Evolutionary conservation across 1,140 invertebrate genomes (phyloP).

Genomic region (Eulimnadia texana): DNA sequence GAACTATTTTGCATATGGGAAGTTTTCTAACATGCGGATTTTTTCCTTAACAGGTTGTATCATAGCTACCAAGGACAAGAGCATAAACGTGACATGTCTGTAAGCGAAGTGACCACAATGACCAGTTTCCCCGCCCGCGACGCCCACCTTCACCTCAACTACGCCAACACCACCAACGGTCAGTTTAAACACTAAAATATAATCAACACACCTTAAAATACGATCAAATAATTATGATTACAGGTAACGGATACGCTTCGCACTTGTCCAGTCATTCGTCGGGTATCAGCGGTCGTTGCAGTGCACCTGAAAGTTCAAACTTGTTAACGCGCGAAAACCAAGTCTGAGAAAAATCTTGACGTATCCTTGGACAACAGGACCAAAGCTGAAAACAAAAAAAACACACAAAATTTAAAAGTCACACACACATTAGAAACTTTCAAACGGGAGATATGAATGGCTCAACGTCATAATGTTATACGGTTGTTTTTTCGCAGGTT

Average conservation of each 20-base stretch:
- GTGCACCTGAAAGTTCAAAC: not conserved
- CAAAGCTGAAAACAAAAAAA: no score
- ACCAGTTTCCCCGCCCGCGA: not conserved
- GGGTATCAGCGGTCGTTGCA: not conserved
- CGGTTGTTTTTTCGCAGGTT: no score
- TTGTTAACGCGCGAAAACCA: not conserved
- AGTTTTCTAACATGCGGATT: no score
- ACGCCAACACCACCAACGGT: not conserved
- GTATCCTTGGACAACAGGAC: no score
- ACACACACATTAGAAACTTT: no score
- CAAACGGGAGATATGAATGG: no score
- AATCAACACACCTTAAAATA: no score
- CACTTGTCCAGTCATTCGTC: not conserved
- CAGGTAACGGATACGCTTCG: not conserved
- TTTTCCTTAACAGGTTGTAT: not conserved
- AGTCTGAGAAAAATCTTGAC: not conserved
- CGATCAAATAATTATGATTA: not conserved
- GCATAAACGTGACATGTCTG: not conserved
- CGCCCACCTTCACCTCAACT: not conserved
- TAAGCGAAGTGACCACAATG: not conserved
- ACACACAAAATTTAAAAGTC: no score
- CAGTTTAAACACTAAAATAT: not conserved
- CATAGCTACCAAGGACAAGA: not conserved
- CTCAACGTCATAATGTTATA: no score
- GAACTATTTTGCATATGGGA: no score